These are phyloP conservation scores for Heliconius sara DNA, from an alignment of 2,888 invertebrate species.

Conservation along the genomic window DNA sequence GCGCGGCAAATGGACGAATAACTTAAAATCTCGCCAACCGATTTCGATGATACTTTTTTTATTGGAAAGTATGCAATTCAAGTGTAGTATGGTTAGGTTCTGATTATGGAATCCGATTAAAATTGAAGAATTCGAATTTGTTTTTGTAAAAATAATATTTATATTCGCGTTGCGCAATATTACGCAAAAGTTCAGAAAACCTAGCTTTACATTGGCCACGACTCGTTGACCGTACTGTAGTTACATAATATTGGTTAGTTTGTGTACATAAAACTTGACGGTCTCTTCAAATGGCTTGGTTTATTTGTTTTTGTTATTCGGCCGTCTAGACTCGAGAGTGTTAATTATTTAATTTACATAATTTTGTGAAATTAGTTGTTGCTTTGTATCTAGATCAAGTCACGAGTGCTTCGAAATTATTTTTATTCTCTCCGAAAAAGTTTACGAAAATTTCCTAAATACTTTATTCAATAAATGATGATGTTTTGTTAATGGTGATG, in stretches of 20 bases:
- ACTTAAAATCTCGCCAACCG: no score
- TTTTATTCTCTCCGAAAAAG: not conserved
- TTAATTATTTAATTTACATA: slow-evolving; percentile 16
- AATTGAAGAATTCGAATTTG: no score
- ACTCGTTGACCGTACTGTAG: not conserved
- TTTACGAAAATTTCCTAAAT: not conserved
- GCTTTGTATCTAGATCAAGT: not conserved
- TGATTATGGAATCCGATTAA: no score
- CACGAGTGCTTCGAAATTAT: slow-evolving; percentile 8
- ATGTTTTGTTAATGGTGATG: not conserved
- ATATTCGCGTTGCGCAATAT: no score
- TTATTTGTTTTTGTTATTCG: slow-evolving; percentile 23
- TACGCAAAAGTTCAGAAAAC: no score
- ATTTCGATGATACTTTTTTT: no score
- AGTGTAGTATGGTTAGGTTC: no score
- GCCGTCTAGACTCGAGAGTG: slow-evolving; percentile 1
- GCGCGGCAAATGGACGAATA: no score
- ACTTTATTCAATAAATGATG: not conserved
- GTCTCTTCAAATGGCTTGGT: not conserved
- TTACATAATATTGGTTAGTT: slow-evolving; percentile 21
- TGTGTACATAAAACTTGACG: slow-evolving; percentile 15
- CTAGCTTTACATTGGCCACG: no score
- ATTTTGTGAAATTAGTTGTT: slow-evolving; percentile 13
- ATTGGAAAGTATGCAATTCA: no score
- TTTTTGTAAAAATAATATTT: no score